Evolutionary conservation across 2,797 vertebrate species (phyloP), one percentile per base, ranked within the genome.

Genomic region (Odontamblyopus lacepedii): DNA sequence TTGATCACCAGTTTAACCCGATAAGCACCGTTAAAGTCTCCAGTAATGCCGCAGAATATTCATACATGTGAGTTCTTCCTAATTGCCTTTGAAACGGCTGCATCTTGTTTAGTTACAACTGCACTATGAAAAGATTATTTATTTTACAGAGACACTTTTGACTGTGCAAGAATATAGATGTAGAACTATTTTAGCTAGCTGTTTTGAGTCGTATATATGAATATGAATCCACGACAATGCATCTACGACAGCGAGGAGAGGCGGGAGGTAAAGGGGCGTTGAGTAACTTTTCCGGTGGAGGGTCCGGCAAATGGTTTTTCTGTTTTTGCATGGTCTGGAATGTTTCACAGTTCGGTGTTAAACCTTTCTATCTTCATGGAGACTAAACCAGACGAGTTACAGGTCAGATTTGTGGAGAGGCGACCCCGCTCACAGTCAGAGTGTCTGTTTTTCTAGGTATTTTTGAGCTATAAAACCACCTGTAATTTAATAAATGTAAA

Each of bases 91-190:
- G 15, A 64, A 64, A 64, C 2, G 19, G 63, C 63, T 44, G 63
- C 63, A 64, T 44, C 6, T 12, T 12, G 35, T 26, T 44, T 26
- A 48, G 35, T 64, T 64, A 13, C 23, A 5, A 44, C 38, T 64
- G 63, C 63, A 64, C 63, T 64, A 64, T 13, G 23, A 64, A 48
- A 64, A 64, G n/a, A 44, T 5, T 64, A 48, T 64, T 64, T 64
- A 64, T 64, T 64, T 64, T 48, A 44, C 38, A n/a, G 18, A 64
- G 38, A 64, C 38, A 64, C 23, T 64, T 38, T 13, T 48, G 23
- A 64, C 63, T 64, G 38, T 64, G 63, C 26, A 23, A 27, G 30
- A 16, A 60, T 61, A 30, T 62, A 64, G 38, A 48, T 44, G n/a
- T 23, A 64, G 38, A 4, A 38, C n/a, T 64, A 44, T 64, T 64